Evolutionary conservation across 2,888 invertebrate species (phyloP), one percentile per base, ranked within the genome.

Genomic region (Quadroppia sp.): DNA sequence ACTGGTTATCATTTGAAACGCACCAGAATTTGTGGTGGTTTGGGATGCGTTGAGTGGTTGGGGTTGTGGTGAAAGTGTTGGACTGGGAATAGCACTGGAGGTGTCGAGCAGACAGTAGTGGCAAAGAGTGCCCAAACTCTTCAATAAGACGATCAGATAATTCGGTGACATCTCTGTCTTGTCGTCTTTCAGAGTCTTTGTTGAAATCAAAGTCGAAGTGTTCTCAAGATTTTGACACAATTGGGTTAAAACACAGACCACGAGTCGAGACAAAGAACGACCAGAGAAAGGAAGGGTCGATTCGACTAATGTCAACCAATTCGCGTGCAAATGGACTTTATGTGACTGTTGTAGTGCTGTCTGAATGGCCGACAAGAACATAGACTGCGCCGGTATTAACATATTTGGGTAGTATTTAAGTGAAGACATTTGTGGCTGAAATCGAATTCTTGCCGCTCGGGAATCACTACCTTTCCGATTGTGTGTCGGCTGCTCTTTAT

Each of bases 281-380:
- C 88, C 89, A 81, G 92, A 88, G 81, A 89, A 92, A 13, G 91
- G 92, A 50, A 93, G 83, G 72, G 91, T 88, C 30, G 89, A 88
- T 0, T 90, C 90, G 11, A 92, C 87, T 82, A 92, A 85, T 76
- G 89, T 88, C 42, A 92, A 87, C 92, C 92, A 93, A 80, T 90
- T 89, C 77, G 89, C 88, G 81, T 93, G 93, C 77, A 91, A 82
- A 80, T 89, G 88, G 67, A 88, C 86, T 82, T 89, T 85, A 76
- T 88, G 88, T 75, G 87, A 87, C 80, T 86, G 83, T 80, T 90
- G 88, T 73, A 92, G 83, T 4, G 92, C 91, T 79, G 88, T 89
- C 78, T 91, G 84, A 71, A 92, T 87, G 36, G 91, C 89, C 25
- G 90, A 87, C 40, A 92, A 83, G 81, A 94, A 92, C 86, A 92